Conservation (phyloP, 2,113 vertebrate species). For the Proterorhinus semilunaris region DNA sequence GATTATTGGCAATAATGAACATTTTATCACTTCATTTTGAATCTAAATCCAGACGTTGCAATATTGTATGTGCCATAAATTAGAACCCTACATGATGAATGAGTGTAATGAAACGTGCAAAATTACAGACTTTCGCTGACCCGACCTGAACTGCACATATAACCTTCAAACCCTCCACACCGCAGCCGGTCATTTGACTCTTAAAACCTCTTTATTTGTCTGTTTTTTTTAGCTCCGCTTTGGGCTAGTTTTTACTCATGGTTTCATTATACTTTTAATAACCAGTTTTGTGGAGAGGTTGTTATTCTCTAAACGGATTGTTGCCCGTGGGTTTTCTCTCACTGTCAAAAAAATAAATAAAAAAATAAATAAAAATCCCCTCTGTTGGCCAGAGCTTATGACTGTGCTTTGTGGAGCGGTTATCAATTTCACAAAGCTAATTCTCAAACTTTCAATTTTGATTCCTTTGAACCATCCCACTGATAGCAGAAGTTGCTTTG, state of each 20-base stretch:
- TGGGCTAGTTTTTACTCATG: conserved; percentile 6
- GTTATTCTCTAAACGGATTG: conserved; percentile 28
- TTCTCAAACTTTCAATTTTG: conserved; percentile 19
- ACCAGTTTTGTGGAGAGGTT: conserved; percentile 19
- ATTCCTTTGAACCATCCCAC: conserved; percentile 6
- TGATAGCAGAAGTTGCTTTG: conserved; percentile 23
- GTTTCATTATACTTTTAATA: conserved; percentile 37
- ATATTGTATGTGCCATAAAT: neutral
- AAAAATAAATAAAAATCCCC: neutral
- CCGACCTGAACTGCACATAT: conserved; percentile 15
- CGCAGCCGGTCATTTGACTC: conserved; percentile 8
- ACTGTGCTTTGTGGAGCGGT: conserved; percentile 11
- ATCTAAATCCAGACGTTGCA: neutral
- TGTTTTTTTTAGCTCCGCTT: conserved; percentile 1
- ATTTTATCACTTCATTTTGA: too few relatives aligned
- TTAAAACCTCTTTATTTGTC: neutral
- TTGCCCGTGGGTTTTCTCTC: conserved; percentile 24
- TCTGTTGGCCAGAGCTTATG: conserved; percentile 9
- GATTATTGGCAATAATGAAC: too few relatives aligned
- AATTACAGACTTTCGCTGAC: conserved; percentile 37
- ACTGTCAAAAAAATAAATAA: conserved; percentile 3
- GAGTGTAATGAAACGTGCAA: conserved; percentile 15
- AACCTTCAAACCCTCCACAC: too few relatives aligned
- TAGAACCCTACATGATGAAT: conserved; percentile 40
- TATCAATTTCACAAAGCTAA: conserved; percentile 8